Evolutionary conservation across 1,140 invertebrate species (phyloP).

Genomic region (Drosophila miranda): DNA sequence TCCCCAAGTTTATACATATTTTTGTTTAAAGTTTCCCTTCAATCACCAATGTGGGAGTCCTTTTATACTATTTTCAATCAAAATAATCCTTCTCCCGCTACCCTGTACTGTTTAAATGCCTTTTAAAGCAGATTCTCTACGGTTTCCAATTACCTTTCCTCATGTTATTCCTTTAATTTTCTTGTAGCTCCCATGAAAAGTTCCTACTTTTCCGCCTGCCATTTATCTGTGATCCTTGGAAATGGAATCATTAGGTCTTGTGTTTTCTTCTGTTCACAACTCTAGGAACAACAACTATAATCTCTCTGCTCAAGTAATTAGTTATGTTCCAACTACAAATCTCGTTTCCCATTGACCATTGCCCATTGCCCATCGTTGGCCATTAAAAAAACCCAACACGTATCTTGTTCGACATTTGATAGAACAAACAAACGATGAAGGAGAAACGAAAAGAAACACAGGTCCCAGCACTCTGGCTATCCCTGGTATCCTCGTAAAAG

Average conservation of each 20-base stretch:
- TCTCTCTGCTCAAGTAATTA: conserved; percentile 36
- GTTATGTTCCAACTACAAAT: conserved; percentile 42
- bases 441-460: conserved; percentile 22
- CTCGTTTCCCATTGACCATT: conserved; percentile 1
- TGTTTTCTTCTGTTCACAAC: conserved; percentile 2
- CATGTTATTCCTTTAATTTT: no score
- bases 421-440: conserved; percentile 38
- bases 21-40: no score
- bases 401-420: conserved; percentile 58
- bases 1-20: no score
- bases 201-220: no score
- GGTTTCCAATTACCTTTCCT: no score
- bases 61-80: no score
- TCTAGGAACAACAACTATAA: conserved; percentile 3
- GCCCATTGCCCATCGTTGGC: conserved; percentile 38
- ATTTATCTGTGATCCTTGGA: no score
- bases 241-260: conserved; percentile 5
- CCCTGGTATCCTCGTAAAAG: conserved; percentile 57
- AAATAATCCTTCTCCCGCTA: no score
- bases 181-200: no score
- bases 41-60: no score
- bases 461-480: conserved; percentile 19
- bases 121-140: no score
- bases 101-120: no score
- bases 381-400: conserved; percentile 68